These are phyloP conservation scores for Napeogenes inachia DNA, from an alignment of 2,888 invertebrate species.

Conservation along the genomic window DNA sequence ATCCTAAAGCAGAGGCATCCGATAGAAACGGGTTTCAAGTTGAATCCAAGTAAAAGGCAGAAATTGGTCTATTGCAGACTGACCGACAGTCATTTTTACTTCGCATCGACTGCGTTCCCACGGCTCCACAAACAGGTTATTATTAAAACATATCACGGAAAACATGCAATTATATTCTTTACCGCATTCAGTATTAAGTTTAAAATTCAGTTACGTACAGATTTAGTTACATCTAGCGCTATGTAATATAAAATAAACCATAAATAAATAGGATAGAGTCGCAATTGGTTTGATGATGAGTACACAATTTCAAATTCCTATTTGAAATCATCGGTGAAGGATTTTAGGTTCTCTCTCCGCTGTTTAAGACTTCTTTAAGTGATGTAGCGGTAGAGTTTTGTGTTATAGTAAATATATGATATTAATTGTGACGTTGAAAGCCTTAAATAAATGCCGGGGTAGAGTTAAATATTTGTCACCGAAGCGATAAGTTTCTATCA, in stretches of 20 bases:
- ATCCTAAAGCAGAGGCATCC: not conserved
- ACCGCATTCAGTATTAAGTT: constrained; percentile 37
- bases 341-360: constrained; percentile 72
- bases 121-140: constrained; percentile 75
- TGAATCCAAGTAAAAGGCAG: constrained; percentile 72
- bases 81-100: constrained; percentile 74
- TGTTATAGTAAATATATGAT: constrained; percentile 62
- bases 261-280: constrained; percentile 14
- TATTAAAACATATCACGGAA: constrained; percentile 67
- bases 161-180: constrained; percentile 47
- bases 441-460: too few species aligned
- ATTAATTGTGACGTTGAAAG: constrained; percentile 52
- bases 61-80: constrained; percentile 77
- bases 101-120: constrained; percentile 76
- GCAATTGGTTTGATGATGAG: constrained; percentile 39
- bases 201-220: constrained; percentile 32
- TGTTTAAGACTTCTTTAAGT: constrained; percentile 64
- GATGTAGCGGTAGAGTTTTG: constrained; percentile 70
- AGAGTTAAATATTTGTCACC: too few species aligned
- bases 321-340: constrained; percentile 71
- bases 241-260: constrained; percentile 10
- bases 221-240: constrained; percentile 19
- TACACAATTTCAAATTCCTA: constrained; percentile 74
- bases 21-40: not conserved
- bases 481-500: too few species aligned